phyloP scores from a whole-genome alignment of 2,888 invertebrate species.

The Lottia gigantea region DNA sequence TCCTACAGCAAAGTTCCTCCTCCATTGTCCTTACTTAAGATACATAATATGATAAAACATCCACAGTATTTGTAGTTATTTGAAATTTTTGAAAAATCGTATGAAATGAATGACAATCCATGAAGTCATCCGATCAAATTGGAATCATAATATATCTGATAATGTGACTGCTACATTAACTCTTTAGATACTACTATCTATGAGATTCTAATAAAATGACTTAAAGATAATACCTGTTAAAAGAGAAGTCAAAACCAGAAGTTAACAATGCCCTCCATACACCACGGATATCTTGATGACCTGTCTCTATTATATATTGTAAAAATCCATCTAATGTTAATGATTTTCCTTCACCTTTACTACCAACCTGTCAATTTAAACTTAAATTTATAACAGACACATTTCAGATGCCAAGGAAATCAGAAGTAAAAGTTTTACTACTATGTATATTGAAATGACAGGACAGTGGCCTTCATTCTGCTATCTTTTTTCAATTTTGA shows the following conservation, averaged over 20 bases:
- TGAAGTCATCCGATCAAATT: too few relatives aligned
- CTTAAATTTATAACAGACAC: not conserved
- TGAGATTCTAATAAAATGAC: too few relatives aligned
- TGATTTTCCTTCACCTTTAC: conserved; percentile 49
- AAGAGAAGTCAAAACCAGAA: conserved; percentile 64
- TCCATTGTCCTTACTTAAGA: too few relatives aligned
- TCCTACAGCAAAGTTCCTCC: too few relatives aligned
- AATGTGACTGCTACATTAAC: too few relatives aligned
- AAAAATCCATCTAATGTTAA: conserved; percentile 65
- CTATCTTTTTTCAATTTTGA: not conserved
- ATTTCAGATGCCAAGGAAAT: not conserved
- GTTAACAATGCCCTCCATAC: conserved; percentile 63
- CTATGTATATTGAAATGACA: too few relatives aligned
- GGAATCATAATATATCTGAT: too few relatives aligned
- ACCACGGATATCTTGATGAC: conserved; percentile 58
- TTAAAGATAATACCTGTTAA: conserved; percentile 54
- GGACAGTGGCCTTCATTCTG: not conserved
- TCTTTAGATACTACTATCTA: too few relatives aligned
- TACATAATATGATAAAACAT: not conserved
- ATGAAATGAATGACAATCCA: too few relatives aligned
- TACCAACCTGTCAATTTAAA: conserved; percentile 19
- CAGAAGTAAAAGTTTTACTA: not conserved
- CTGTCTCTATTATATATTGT: conserved; percentile 58
- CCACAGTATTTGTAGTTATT: too few relatives aligned
- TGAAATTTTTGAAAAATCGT: too few relatives aligned